Base-by-base conservation (phyloP, 2,888 invertebrate species). In the Brachyopa scutellaris region DNA sequence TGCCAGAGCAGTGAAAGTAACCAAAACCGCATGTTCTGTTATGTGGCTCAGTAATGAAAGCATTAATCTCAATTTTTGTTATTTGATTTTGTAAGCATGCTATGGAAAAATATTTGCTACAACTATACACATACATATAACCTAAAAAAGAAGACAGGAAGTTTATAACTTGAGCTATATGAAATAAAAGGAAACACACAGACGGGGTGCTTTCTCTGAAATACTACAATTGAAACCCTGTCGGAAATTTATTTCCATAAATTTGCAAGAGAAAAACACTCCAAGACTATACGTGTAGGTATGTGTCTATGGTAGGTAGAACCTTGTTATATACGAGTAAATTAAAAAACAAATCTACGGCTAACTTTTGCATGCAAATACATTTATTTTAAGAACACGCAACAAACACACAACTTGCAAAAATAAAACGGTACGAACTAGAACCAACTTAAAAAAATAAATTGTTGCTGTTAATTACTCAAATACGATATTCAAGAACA, bases 121-220 rank as follows among this genome's bases (percentile, higher is more conserved):
- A 62, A 55, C 11, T 2, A 33, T 15, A 33, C 1, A 53, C 17
- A 33, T 13, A 62, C 47, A 29, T 23, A 53, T 67, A 21, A 55
- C 69, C 67, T 61, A 55, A 70, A 62, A 40, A 55, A 45, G 11
- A 64, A 51, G 76, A 80, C 80, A 80, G 80, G 80, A 80, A 80
- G 76, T 80, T 80, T 76, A 80, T 76, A 80, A 80, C 69, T 79
- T 57, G 73, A 61, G 73, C 79, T 79, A 66, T 51, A 36, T 38
- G 31, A 77, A 23, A 49, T 17, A 47, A 45, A 66, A 49, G 57
- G 45, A 31, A 57, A 40, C 4, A n/a, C n/a, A n/a, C 26, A 64
- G 15, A 66, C 7, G 42, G 80, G 76, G 74, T 76, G 69, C 23
- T 69, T 70, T 26, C 49, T 26, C 15, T 4, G 8, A 57, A n/a